A percentile compares a stretch with the other conserved stretches of the same genome.
Conservation (phyloP, 37 sponge, comb jelly and placozoan species). For the Mnemiopsis leidyi region DNA sequence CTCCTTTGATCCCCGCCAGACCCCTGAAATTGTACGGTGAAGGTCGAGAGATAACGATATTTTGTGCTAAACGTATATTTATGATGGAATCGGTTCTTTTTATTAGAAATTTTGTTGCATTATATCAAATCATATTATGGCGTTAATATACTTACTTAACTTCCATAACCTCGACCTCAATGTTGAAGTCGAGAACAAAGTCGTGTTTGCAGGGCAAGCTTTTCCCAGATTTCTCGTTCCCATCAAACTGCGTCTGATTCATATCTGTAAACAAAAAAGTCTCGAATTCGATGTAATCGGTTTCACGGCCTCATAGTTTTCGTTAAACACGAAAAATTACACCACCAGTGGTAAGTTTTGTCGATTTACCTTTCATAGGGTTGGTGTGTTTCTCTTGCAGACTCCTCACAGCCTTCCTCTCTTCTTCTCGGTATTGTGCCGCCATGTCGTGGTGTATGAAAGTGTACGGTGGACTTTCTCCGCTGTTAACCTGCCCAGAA, state of each 20-base stretch:
- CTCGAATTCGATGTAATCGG: background rate
- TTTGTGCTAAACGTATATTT: no score
- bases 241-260: conserved; percentile 46
- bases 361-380: conserved; percentile 33
- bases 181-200: conserved; percentile 28
- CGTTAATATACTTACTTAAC: conserved; percentile 27
- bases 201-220: conserved; percentile 39
- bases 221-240: background rate
- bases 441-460: conserved; percentile 57
- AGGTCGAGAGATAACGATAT: no score
- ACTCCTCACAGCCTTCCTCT: conserved; percentile 3
- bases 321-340: background rate
- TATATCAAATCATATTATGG: no score
- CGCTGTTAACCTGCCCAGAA: conserved; percentile 40
- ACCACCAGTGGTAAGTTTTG: background rate
- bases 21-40: no score
- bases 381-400: conserved; percentile 37
- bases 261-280: conserved; percentile 22
- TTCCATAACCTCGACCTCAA: conserved; percentile 51
- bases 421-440: conserved; percentile 31
- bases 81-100: no score
- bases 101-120: no score
- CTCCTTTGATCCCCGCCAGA: conserved; percentile 4
- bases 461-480: background rate
- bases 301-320: background rate